Base-by-base conservation (phyloP, 2,113 vertebrate genomes). In the Chloropsis cyanopogon region DNA sequence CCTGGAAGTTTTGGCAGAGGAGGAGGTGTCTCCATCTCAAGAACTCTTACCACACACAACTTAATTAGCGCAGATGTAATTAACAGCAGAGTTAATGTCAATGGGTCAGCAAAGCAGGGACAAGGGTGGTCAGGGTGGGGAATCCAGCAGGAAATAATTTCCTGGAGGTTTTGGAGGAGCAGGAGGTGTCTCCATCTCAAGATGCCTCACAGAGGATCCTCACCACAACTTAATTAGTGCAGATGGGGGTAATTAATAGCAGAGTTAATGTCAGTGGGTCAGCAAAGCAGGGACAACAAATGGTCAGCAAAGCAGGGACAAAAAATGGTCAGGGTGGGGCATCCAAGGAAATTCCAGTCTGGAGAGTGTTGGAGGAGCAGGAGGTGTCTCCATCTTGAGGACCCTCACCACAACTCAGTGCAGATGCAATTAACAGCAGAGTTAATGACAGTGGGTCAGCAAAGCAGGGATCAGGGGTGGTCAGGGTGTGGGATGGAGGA, bases 281-380 rank as follows among this genome's bases (percentile, higher is more conserved):
- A 35, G 31, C 24, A 73, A 56, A 56, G 29, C 70, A 25, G 16
- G 29, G 28, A 54, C 22, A 13, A 19, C 17, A 7, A 5, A n/a
- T n/a, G n/a, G n/a, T 28, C 10, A 35, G 31, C 24, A 73, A 56
- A 56, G 29, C 70, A 25, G 16, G 29, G 28, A 54, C 22, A 14
- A 19, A 20, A 17, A 7, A 5, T 14, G 46, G 9, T 2, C 22
- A 61, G 35, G 46, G 13, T 15, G 35, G 2, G 17, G 35, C 0
- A n/a, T 63, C 23, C 46, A 50, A 20, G 46, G 23, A 50, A 50
- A 49, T 39, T 14, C 3, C 9, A 3, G 2, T 3, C 71, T 46
- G 75, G 46, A 41, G 37, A 24, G 46, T 14, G 10, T 2, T 77
- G 47, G 37, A 17, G 14, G 35, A 60, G 72, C 5, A 37, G 42